Base-by-base conservation (phyloP, 53 echinoderm and acorn worm species). In the Patiria pectinifera region DNA sequence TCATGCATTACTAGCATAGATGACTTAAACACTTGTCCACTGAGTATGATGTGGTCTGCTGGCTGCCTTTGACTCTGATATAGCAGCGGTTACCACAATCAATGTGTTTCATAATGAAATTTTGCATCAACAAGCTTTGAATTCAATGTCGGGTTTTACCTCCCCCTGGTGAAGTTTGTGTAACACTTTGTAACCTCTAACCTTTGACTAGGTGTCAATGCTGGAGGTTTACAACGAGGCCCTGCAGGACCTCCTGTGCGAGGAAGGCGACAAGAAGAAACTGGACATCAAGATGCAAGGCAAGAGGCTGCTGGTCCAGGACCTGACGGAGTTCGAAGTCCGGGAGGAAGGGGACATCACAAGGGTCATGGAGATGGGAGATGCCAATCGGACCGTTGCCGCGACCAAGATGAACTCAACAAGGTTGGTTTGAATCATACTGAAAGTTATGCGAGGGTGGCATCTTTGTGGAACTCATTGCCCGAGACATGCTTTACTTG, bases 391-490 rank as follows among this genome's bases (percentile, higher is more conserved):
- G 9, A 86, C 94, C 10, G 95, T 95, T 21, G 98, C 98, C 80
- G 93, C 98, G 24, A 98, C 98, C 44, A 96, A 98, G 92, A 98
- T 98, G 98, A 98, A 98, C 87, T 98, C 98, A 59, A 95, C 96
- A 2, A 97, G 98, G 98, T 97, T 3, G 76, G 86, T 45, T 15
- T 2, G 60, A 84, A 4, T 24, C 25, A 21, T 4, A 0, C 69
- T 15, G 15, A 69, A 15, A 69, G 16, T 35, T 35, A 35, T 35
- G 35, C 1, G 35, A 35, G 35, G 35, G 35, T 35, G 35, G 35
- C 35, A 35, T 35, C 35, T 35, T 35, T 35, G 35, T 35, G 35
- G 35, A 35, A 35, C 35, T 35, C 35, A 35, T 35, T 35, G 35
- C 35, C 35, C 35, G 35, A 35, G 35, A 35, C 35, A 35, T 35